Conservation (phyloP, 2,888 invertebrate genomes). For the Mesopsocus fuscifrons region DNA sequence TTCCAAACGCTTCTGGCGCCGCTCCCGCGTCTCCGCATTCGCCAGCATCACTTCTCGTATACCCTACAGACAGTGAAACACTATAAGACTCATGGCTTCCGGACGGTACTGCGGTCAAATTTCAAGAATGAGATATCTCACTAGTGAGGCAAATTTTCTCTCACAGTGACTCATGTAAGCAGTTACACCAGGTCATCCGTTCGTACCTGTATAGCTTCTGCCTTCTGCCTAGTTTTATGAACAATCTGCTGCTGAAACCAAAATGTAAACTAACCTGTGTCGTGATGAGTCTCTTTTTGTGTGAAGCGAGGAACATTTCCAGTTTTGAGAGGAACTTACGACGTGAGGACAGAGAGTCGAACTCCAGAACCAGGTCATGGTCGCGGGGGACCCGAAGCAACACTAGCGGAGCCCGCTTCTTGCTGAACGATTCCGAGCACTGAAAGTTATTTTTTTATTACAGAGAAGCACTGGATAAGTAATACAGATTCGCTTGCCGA, state of each 20-base stretch:
- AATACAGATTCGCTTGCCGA: not conserved
- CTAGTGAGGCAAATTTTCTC: too few relatives aligned
- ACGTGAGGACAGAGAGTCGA: constrained; percentile 60
- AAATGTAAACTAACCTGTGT: constrained; percentile 33
- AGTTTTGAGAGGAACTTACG: constrained; percentile 75
- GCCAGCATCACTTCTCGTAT: constrained; percentile 71
- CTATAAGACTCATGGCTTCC: too few relatives aligned
- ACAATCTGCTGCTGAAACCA: not conserved
- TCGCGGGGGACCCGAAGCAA: constrained; percentile 66
- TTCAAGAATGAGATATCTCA: too few relatives aligned
- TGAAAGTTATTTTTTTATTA: constrained; percentile 3
- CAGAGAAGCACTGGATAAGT: constrained; percentile 1
- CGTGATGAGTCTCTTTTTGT: constrained; percentile 62
- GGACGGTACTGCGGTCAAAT: too few relatives aligned
- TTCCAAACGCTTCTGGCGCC: constrained; percentile 79
- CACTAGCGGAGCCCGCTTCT: constrained; percentile 62
- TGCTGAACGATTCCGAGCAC: constrained; percentile 25
- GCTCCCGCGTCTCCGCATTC: constrained; percentile 82
- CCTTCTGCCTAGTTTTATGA: too few relatives aligned
- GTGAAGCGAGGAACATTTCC: constrained; percentile 62
- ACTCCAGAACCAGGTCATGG: constrained; percentile 82
- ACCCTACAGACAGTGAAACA: constrained; percentile 27
- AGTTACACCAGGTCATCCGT: too few relatives aligned
- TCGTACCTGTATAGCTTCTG: too few relatives aligned
- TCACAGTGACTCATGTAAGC: too few relatives aligned